These are phyloP conservation scores for Drosophila neoperkinsi DNA, from an alignment of 2,888 invertebrate species.

Conservation along the genomic window DNA sequence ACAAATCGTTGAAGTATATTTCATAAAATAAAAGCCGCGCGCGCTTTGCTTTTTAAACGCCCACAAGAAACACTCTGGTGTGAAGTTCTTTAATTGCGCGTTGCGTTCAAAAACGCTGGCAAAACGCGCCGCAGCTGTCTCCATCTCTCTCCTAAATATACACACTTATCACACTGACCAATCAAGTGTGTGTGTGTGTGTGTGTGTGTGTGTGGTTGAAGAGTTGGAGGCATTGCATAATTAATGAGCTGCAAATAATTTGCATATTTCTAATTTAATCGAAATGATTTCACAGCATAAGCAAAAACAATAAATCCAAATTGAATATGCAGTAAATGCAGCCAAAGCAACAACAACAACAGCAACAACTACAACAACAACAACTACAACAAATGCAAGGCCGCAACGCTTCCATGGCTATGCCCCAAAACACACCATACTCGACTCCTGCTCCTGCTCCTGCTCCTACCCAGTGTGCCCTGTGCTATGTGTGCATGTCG, in stretches of 20 bases:
- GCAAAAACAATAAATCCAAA: conserved; percentile 61
- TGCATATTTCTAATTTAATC: conserved; percentile 83
- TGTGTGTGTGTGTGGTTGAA: not conserved
- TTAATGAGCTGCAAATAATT: conserved; percentile 72
- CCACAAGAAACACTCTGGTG: conserved; percentile 69
- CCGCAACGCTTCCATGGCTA: conserved; percentile 39
- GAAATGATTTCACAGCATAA: conserved; percentile 65
- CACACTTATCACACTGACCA: conserved; percentile 13
- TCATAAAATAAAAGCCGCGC: conserved; percentile 66
- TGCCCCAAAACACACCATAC: not conserved
- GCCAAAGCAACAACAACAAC: conserved; percentile 25
- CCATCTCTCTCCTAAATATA: conserved; percentile 1
- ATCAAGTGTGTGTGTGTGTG: not conserved
- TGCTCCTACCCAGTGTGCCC: not conserved
- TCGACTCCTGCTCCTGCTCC: not conserved
- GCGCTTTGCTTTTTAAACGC: conserved; percentile 72
- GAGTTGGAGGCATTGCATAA: conserved; percentile 54
- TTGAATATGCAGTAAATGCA: conserved; percentile 47
- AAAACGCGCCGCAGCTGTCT: conserved; percentile 19
- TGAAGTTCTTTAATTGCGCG: conserved; percentile 84
- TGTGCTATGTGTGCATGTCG: conserved; percentile 78
- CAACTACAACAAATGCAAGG: conserved; percentile 25
- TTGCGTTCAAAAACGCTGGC: conserved; percentile 21
- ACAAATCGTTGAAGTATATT: conserved; percentile 80
- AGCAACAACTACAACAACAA: not conserved